Base-by-base conservation (phyloP, 1,140 invertebrate species). In the Maniola jurtina region DNA sequence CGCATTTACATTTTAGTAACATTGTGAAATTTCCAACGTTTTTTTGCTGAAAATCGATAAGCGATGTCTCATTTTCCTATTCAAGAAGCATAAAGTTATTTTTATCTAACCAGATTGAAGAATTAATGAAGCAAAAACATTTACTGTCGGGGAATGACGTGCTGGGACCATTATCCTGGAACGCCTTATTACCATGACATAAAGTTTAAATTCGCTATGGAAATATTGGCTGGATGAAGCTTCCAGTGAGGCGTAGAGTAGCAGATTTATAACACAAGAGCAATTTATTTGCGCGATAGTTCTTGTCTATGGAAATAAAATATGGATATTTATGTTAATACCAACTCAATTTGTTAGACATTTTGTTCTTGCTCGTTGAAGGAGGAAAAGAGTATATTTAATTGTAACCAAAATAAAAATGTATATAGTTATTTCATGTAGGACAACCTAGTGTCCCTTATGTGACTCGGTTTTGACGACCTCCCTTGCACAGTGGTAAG, bases 81-180 rank as follows among this genome's bases (percentile, higher is more conserved):
- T 66, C 63, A 67, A 61, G 64, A 64, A 57, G 60, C 63, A 68
- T 67, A 67, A 67, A 66, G 61, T 73, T 66, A 73, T 68, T 64
- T 67, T 75, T 75, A 71, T 68, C 69, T 71, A 75, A 75, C 69
- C 72, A 71, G 66, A 75, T 75, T 75, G 69, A 75, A 75, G 71
- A 75, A 75, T 75, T 75, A 75, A 75, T 75, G 72, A 75, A 68
- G 66, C 64, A 55, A 63, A 63, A 54, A 63, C 16, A 15, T 54
- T 52, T 62, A 50, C 48, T 40, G 35, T 62, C 47, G 13, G 60
- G 36, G 38, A 61, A 61, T 52, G n/a, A 61, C 42, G 42, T 38
- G 16, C n/a, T 40, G 9, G 38, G 10, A 45, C 42, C 42, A 59
- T 59, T 34, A n/a, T 36, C 42, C 2, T n/a, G 7, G 42, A 45